Percentiles rank a stretch among this genome's conserved stretches.
These are phyloP conservation scores for Tetragonula clypearis DNA, from an alignment of 1,140 invertebrate genomes.

Conservation along the genomic window DNA sequence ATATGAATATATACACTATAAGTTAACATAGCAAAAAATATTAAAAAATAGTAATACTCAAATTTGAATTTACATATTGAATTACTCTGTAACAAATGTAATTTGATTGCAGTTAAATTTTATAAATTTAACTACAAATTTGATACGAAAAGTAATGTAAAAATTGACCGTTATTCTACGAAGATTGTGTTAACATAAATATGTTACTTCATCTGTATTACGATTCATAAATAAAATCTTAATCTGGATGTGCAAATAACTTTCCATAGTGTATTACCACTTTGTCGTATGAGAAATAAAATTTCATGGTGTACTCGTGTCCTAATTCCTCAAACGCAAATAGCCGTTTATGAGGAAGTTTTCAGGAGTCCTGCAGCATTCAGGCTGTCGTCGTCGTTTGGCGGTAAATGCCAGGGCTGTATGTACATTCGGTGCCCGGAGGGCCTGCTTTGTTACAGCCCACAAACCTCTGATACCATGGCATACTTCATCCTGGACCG, in stretches of 20 bases:
- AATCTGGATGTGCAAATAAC: not conserved
- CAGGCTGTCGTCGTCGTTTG: slow-evolving; percentile 49
- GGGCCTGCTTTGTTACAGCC: slow-evolving; percentile 69
- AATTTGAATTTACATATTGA: too few relatives aligned
- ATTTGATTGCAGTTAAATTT: too few relatives aligned
- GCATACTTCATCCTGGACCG: slow-evolving; percentile 66
- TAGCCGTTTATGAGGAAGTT: slow-evolving; percentile 63
- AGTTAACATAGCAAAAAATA: too few relatives aligned
- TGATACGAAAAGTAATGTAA: not conserved
- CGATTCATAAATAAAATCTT: not conserved
- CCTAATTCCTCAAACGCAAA: slow-evolving; percentile 43
- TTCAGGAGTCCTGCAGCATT: slow-evolving; percentile 57
- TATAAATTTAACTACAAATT: too few relatives aligned
- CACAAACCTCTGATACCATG: slow-evolving; percentile 61
- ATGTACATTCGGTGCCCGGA: slow-evolving; percentile 62
- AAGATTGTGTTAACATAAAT: not conserved
- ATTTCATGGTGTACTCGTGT: slow-evolving; percentile 27
- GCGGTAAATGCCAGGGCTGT: slow-evolving; percentile 59
- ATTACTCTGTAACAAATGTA: too few relatives aligned
- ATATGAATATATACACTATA: too few relatives aligned
- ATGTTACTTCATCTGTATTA: not conserved
- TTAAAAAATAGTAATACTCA: too few relatives aligned
- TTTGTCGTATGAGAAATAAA: slow-evolving; percentile 6
- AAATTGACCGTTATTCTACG: not conserved
- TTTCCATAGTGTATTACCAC: not conserved